Evolutionary conservation across 2,113 vertebrate genomes (phyloP), one percentile per base, ranked within the genome.

Genomic region (Macaca mulatta): DNA sequence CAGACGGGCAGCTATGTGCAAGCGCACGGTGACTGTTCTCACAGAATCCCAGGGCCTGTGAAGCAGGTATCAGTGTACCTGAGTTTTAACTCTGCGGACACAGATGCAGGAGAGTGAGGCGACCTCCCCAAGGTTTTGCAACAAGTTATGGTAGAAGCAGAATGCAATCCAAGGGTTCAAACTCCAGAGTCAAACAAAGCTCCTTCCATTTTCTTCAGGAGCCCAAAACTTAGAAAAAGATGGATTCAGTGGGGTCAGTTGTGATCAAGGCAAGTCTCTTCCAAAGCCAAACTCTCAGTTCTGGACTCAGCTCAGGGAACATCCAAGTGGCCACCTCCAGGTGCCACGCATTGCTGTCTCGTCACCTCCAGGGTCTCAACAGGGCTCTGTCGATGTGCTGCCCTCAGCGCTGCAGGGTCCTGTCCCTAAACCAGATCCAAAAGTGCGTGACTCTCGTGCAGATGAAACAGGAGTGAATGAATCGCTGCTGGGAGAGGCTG

Each of bases 311-410:
- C 23, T n/a, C 52, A 10, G 25, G 5, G 48, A 22, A 25, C 48
- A 35, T 10, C 10, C 13, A 13, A 1, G 16, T 1, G n/a, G 10
- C 20, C 50, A 20, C 1, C n/a, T 74, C 70, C 27, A 3, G 2
- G 16, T 17, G 5, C 14, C 0, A 0, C 0, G 14, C 17, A 0
- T 9, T 6, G 11, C 17, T 8, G n/a, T 0, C 2, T 25, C 5
- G 0, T 38, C 18, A 2, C 35, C 9, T 25, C 70, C 9, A 14
- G 5, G 1, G 25, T 11, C 20, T 48, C 18, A 27, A 35, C 48
- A 45, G 25, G 5, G 13, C 1, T 30, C 30, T 0, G 8, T 7
- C 13, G 3, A 10, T 0, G 32, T 25, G 30, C 52, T 45, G 22
- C 61, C 35, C 32, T 50, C 23, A 0, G 8, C 3, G 30, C 57